Evolutionary conservation across 2,113 vertebrate genomes (phyloP), one percentile per base, ranked within the genome.

Genomic region (Sylvietta virens): DNA sequence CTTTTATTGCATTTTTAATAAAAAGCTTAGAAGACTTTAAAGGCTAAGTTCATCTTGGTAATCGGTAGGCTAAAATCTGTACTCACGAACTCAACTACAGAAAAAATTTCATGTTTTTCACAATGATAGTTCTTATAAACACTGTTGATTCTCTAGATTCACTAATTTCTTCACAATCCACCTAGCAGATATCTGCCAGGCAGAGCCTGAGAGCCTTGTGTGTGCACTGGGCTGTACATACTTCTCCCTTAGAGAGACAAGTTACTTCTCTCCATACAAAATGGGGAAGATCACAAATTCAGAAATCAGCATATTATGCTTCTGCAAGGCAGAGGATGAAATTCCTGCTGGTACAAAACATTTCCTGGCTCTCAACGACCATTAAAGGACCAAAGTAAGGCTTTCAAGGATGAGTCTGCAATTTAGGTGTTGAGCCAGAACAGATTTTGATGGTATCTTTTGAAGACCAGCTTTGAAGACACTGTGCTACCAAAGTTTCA

Each of bases 1-100:
- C 19, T 94, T 95, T 87, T 96, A 95, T 81, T 90, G 54, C 57
- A 67, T 90, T 94, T 94, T 90, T 83, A 94, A 88, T 94, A 90
- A 90, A 95, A 94, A 88, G 45, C 62, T 94, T 90, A 70, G 16
- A 83, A 73, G 82, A 66, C 47, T 80, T 94, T 73, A 83, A 80
- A 94, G 62, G 45, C 28, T 80, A 91, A 90, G 14, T 88, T 90
- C 67, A 45, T 80, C 58, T 92, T 93, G 82, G 79, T 79, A 94
- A 77, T 7, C 30, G 33, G 47, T 35, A 85, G 62, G n/a, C 62
- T 90, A 64, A 94, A 94, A 72, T 65, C 74, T 83, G 57, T 23
- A 31, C 71, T 81, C 57, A 27, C 1, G 7, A 76, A 54, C 26
- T 35, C 54, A 80, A 21, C 31, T 60, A 90, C 58, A 66, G 73